Evolutionary conservation across 2,888 invertebrate species (phyloP), one percentile per base, ranked within the genome.

Genomic region (Caenorhabditis drosophilae): DNA sequence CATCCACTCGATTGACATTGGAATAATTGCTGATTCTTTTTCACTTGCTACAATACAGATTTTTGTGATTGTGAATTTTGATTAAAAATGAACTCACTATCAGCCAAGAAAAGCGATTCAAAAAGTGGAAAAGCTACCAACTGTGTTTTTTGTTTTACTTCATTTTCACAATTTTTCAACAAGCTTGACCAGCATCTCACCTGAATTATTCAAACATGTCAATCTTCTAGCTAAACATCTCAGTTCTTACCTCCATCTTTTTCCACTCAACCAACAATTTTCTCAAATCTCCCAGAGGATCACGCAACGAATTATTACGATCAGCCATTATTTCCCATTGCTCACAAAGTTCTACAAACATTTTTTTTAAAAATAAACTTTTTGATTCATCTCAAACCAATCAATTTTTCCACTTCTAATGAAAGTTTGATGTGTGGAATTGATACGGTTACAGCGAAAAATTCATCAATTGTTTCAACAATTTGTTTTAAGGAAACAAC

Each of bases 191-290:
- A 81, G 20, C 74, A 81, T 16, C 69, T 54, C n/a, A n/a, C n/a
- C n/a, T n/a, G n/a, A n/a, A n/a, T n/a, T n/a, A n/a, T n/a, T n/a
- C n/a, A n/a, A n/a, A n/a, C n/a, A n/a, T n/a, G n/a, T n/a, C n/a
- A n/a, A n/a, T n/a, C n/a, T n/a, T n/a, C n/a, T n/a, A n/a, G n/a
- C n/a, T n/a, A n/a, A n/a, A n/a, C n/a, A n/a, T n/a, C n/a, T n/a
- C n/a, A n/a, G n/a, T n/a, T n/a, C n/a, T n/a, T 1, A 75, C 75
- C 44, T 80, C 80, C 81, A 81, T 79, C 84, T 91, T 91, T 58
- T 96, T 89, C 95, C 95, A 98, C 48, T 89, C 88, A 45, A 95
- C 89, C 48, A 98, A 90, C 81, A 91, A 89, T 64, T 89, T 88
- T 0, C 91, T 91, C 1, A 97, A 87, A 26, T 88, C 87, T 26